These are phyloP conservation scores for Gorilla gorilla DNA, from an alignment of 2,113 vertebrate species.

Conservation along the genomic window DNA sequence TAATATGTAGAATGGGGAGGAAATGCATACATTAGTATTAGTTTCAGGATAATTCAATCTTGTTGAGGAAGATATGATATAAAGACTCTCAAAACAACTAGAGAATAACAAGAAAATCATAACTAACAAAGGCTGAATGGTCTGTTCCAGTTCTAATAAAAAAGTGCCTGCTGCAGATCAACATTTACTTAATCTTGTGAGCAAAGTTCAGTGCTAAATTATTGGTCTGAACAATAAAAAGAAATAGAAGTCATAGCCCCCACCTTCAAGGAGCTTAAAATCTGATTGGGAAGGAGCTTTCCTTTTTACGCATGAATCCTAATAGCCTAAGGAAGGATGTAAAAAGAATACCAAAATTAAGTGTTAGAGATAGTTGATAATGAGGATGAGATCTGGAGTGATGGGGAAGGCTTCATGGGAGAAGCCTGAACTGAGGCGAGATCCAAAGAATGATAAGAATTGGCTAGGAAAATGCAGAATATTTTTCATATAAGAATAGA, in stretches of 20 bases:
- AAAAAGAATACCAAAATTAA: slow-evolving; percentile 20
- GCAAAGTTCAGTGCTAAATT: slow-evolving; percentile 53
- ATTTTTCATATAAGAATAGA: slow-evolving; percentile 46
- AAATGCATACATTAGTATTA: not conserved
- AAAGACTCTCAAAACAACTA: slow-evolving; percentile 28
- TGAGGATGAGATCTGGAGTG: not conserved
- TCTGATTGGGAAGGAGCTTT: slow-evolving; percentile 9
- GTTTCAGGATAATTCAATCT: slow-evolving; percentile 19
- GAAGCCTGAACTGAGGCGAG: not conserved
- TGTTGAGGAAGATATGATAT: not conserved
- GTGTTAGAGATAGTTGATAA: not conserved
- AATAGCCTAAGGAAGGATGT: slow-evolving; percentile 31
- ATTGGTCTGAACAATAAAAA: slow-evolving; percentile 21
- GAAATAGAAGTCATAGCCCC: not conserved
- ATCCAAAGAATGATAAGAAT: slow-evolving; percentile 6
- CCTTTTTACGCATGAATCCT: not conserved
- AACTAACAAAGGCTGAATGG: slow-evolving; percentile 28
- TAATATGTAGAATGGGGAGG: not conserved
- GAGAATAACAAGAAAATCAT: slow-evolving; percentile 42
- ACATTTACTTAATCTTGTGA: not conserved
- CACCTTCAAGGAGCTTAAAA: slow-evolving; percentile 22
- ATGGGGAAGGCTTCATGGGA: not conserved
- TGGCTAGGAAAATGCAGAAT: slow-evolving; percentile 10
- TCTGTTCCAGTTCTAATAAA: not conserved
- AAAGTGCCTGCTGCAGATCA: not conserved